Evolutionary conservation across 1,140 invertebrate genomes (phyloP).

Genomic region (Panagrolaimus sp.): DNA sequence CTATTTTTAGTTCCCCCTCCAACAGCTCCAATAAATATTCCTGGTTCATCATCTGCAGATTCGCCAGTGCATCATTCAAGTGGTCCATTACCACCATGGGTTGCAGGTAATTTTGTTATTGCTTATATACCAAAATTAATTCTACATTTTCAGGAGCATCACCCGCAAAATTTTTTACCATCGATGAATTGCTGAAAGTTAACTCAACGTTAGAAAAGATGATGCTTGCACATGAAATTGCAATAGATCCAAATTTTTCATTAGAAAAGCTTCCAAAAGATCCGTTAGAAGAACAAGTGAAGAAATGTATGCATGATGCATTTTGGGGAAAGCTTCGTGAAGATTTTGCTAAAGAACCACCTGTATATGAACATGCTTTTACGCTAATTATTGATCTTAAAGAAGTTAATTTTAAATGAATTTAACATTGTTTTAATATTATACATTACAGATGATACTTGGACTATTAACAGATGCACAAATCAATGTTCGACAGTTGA

Average conservation of each 20-base stretch:
- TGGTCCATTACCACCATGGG: too few species aligned
- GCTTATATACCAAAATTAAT: too few species aligned
- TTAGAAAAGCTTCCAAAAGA: neutral
- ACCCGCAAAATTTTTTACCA: neutral
- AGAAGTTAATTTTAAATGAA: neutral
- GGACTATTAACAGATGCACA: neutral
- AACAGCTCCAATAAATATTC: too few species aligned
- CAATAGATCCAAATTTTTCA: slow-evolving; percentile 7
- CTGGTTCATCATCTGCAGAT: too few species aligned
- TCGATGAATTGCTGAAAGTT: neutral
- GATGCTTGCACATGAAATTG: slow-evolving; percentile 8
- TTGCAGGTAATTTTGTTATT: too few species aligned
- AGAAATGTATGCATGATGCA: neutral
- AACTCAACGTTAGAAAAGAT: neutral
- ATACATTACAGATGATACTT: neutral
- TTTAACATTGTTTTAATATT: neutral
- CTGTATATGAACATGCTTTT: neutral
- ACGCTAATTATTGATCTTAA: neutral
- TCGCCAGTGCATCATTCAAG: too few species aligned
- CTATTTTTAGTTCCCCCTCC: too few species aligned
- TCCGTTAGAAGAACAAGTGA: neutral
- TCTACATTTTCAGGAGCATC: neutral
- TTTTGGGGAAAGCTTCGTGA: neutral
- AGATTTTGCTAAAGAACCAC: slow-evolving; percentile 2
- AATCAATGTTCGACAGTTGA: neutral